A percentile compares a stretch with the other conserved stretches of the same genome.
These are phyloP conservation scores for Oscheius sp. DNA, from an alignment of 2,888 invertebrate genomes.

Conservation along the genomic window DNA sequence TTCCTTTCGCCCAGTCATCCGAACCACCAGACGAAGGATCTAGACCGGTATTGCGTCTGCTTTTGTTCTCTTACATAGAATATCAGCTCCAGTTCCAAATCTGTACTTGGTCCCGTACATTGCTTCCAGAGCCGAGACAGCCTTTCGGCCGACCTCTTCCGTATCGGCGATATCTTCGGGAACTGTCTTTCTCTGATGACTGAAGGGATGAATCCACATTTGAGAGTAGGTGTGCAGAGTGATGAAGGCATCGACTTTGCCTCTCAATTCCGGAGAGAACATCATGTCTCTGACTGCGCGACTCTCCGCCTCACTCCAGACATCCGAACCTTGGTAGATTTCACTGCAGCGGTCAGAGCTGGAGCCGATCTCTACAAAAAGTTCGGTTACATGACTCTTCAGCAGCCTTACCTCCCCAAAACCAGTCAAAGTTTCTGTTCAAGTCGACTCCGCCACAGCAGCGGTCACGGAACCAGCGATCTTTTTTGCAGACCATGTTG, in stretches of 20 bases:
- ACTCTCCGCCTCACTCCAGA: conserved; percentile 71
- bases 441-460: conserved; percentile 73
- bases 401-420: conserved; percentile 58
- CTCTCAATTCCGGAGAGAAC: conserved; percentile 60
- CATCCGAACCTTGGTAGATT: conserved; percentile 67
- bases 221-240: conserved; percentile 73
- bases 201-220: conserved; percentile 73
- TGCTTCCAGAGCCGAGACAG: conserved; percentile 67
- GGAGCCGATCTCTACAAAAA: conserved; percentile 58
- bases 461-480: conserved; percentile 67
- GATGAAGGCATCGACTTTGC: conserved; percentile 71
- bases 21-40: conserved; percentile 73
- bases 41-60: conserved; percentile 28
- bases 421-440: conserved; percentile 72
- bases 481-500: conserved; percentile 65
- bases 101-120: conserved; percentile 71
- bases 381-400: not conserved
- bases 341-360: conserved; percentile 70
- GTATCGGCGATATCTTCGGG: conserved; percentile 71
- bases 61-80: conserved; percentile 58
- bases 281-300: conserved; percentile 71
- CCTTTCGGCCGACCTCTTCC: conserved; percentile 64
- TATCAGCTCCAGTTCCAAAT: conserved; percentile 73
- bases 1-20: conserved; percentile 73
- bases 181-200: conserved; percentile 64